phyloP scores from a whole-genome alignment of 2,113 vertebrate species.

The Lucifuga dentata region DNA sequence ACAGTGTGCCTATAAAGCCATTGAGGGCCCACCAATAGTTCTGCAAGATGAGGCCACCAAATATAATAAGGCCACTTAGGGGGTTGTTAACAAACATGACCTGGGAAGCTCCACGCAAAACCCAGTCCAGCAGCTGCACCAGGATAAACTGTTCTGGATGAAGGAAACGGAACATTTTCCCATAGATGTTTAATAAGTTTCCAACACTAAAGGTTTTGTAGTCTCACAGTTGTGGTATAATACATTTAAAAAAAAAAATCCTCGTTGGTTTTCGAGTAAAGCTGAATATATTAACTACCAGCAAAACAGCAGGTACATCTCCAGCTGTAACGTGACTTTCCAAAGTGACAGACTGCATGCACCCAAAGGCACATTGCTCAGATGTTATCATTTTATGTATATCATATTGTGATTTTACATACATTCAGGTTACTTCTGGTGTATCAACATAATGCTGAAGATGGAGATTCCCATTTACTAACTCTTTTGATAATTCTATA shows the following conservation, averaged over 20 bases:
- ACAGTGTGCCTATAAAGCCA: conserved; percentile 88
- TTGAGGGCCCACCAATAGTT: conserved; percentile 95
- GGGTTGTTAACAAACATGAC: conserved; percentile 99
- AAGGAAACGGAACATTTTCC: neutral
- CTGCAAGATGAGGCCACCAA: conserved; percentile 90
- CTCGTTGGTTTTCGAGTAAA: neutral
- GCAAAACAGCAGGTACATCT: too few relatives aligned
- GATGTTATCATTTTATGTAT: too few relatives aligned
- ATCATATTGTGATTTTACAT: too few relatives aligned
- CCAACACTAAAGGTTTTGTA: neutral
- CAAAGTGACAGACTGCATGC: too few relatives aligned
- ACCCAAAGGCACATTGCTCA: too few relatives aligned
- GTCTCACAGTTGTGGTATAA: neutral
- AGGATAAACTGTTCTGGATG: conserved; percentile 88
- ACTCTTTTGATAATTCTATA: too few relatives aligned
- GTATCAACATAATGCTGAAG: too few relatives aligned
- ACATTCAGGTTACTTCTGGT: too few relatives aligned
- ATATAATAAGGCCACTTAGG: conserved; percentile 89
- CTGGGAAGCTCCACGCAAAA: conserved; percentile 92
- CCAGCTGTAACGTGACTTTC: too few relatives aligned
- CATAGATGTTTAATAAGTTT: neutral
- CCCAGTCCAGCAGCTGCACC: conserved; percentile 92
- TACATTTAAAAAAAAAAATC: neutral
- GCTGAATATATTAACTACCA: neutral
- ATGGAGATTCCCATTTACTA: too few relatives aligned